These are phyloP conservation scores for Heliothis peltigera DNA, from an alignment of 2,888 invertebrate genomes.

Conservation along the genomic window DNA sequence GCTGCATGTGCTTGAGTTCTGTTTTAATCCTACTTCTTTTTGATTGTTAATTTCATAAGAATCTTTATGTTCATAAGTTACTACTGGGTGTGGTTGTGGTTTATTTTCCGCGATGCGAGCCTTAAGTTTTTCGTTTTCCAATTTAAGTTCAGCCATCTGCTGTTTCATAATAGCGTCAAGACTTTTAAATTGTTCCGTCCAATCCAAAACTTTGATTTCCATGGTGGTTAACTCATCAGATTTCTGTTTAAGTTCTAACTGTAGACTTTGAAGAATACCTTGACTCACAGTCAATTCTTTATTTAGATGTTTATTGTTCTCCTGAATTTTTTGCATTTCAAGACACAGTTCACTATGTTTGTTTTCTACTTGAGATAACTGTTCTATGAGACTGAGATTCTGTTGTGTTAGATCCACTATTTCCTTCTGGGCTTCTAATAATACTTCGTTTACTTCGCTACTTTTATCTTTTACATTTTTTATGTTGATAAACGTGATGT, in stretches of 20 bases:
- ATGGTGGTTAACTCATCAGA: conserved; percentile 70
- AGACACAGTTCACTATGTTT: conserved; percentile 59
- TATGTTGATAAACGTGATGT: conserved; percentile 58
- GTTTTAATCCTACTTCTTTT: conserved; percentile 14
- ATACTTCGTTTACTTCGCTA: conserved; percentile 53
- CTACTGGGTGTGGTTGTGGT: conserved; percentile 26
- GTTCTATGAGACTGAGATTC: conserved; percentile 64
- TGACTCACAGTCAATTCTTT: conserved; percentile 66
- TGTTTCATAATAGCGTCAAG: conserved; percentile 70
- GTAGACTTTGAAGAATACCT: conserved; percentile 67
- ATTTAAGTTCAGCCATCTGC: conserved; percentile 69
- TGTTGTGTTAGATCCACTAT: conserved; percentile 66
- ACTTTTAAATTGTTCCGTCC: conserved; percentile 71
- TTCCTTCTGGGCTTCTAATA: conserved; percentile 66
- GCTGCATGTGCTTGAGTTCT: conserved; percentile 23
- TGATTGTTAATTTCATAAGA: conserved; percentile 33
- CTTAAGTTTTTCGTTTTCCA: conserved; percentile 74
- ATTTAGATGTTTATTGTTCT: conserved; percentile 64
- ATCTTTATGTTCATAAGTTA: conserved; percentile 33
- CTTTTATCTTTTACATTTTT: conserved; percentile 54
- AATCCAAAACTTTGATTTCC: conserved; percentile 70
- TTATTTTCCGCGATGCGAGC: conserved; percentile 41
- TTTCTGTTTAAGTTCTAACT: conserved; percentile 72
- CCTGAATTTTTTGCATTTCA: conserved; percentile 64
- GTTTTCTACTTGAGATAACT: conserved; percentile 62